phyloP scores from a whole-genome alignment of 2,797 vertebrate species.

The Gymnoscopelus braueri region DNA sequence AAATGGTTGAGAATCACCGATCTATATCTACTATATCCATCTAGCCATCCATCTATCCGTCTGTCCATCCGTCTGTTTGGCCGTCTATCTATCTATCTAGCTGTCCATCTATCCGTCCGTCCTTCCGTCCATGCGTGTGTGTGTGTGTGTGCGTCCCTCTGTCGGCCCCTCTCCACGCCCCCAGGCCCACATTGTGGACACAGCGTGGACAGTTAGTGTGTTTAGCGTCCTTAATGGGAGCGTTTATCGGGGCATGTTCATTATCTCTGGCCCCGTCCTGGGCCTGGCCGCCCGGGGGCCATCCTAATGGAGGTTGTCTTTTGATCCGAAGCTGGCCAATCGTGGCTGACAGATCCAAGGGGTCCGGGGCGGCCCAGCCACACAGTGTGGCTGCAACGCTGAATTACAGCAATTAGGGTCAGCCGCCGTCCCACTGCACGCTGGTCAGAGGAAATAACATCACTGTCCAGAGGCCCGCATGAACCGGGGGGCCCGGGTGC shows the following conservation, averaged over 20 bases:
- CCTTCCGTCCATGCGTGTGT: no score
- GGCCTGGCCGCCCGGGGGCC: constrained; percentile 4
- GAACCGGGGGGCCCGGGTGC: not conserved
- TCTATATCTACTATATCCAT: no score
- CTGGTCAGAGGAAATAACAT: constrained; percentile 76
- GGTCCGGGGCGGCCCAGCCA: constrained; percentile 42
- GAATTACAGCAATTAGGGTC: constrained; percentile 82
- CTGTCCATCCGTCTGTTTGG: no score
- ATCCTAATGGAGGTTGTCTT: constrained; percentile 19
- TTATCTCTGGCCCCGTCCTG: constrained; percentile 12
- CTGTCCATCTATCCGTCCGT: no score
- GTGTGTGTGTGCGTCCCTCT: no score
- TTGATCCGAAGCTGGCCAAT: constrained; percentile 33
- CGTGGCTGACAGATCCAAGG: constrained; percentile 43
- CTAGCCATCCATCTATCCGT: no score
- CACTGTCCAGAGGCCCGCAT: constrained; percentile 23
- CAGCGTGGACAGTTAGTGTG: constrained; percentile 12
- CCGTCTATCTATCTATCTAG: no score
- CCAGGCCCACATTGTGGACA: constrained; percentile 17
- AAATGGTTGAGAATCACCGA: no score
- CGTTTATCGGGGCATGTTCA: constrained; percentile 35
- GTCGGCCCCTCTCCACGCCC: not conserved
- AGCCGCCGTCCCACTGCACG: constrained; percentile 55
- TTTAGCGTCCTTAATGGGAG: constrained; percentile 47
- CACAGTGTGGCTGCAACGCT: constrained; percentile 57